Conservation (phyloP, 2,888 invertebrate genomes). For the Trilocha varians region DNA sequence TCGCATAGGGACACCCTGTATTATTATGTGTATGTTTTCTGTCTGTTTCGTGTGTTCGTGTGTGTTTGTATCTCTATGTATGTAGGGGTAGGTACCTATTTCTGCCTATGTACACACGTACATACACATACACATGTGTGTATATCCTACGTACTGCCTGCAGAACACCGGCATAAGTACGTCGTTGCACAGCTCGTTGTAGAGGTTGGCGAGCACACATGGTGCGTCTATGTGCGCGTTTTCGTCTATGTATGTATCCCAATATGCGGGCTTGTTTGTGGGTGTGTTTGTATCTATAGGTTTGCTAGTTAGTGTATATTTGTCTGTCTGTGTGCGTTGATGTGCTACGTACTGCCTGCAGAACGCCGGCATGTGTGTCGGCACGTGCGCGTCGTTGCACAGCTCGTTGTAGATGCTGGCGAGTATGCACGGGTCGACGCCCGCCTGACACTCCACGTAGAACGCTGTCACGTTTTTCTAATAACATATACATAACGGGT, state of each 20-base stretch:
- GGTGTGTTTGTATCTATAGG: too few species aligned
- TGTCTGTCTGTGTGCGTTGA: too few species aligned
- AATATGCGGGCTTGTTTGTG: not conserved
- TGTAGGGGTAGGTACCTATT: too few species aligned
- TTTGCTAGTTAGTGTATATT: too few species aligned
- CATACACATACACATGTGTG: too few species aligned
- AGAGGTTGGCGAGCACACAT: conserved; percentile 87
- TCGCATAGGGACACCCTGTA: too few species aligned
- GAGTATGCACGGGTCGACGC: conserved; percentile 79
- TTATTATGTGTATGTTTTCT: too few species aligned
- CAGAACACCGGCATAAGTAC: conserved; percentile 86
- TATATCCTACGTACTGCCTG: conserved; percentile 76
- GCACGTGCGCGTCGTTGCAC: conserved; percentile 82
- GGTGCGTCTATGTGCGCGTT: too few species aligned
- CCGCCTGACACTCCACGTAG: conserved; percentile 74
- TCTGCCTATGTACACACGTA: too few species aligned
- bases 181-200: conserved; percentile 83
- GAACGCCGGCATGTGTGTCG: conserved; percentile 83
- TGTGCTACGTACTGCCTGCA: conserved; percentile 80
- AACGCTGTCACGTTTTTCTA: conserved; percentile 77
- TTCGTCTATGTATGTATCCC: too few species aligned
- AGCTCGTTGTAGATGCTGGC: conserved; percentile 87
- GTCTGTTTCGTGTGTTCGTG: not conserved
- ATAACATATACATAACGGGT: not conserved
- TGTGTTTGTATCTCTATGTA: too few species aligned